Evolutionary conservation across 2,888 invertebrate species (phyloP).

Genomic region (Terebella lapidaria): DNA sequence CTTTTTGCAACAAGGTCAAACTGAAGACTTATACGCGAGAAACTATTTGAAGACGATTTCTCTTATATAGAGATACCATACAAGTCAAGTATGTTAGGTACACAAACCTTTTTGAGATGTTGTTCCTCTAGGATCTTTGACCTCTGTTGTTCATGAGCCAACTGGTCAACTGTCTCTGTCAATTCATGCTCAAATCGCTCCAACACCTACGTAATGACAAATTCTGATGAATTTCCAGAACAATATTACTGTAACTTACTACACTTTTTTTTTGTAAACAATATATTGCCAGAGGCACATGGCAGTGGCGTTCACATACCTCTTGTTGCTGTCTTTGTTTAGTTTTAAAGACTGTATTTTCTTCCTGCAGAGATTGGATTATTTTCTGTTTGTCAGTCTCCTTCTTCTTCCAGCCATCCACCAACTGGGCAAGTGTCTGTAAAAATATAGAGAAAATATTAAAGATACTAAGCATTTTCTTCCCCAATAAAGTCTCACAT

Average conservation of each 20-base stretch:
- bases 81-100: too few relatives aligned
- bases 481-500: too few relatives aligned
- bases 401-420: slow-evolving; percentile 45
- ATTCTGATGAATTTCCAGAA: background rate
- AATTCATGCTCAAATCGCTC: background rate
- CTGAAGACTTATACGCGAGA: too few relatives aligned
- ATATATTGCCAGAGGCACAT: too few relatives aligned
- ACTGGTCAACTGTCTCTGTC: background rate
- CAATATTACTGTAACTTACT: background rate
- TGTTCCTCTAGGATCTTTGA: background rate
- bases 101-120: background rate
- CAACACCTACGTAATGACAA: background rate
- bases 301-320: slow-evolving; percentile 22
- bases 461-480: too few relatives aligned
- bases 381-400: slow-evolving; percentile 40
- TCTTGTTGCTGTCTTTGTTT: slow-evolving; percentile 32
- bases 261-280: too few relatives aligned
- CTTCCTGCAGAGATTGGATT: slow-evolving; percentile 16
- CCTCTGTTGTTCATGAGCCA: background rate
- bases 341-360: slow-evolving; percentile 10
- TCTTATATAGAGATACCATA: too few relatives aligned
- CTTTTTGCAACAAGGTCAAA: too few relatives aligned
- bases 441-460: background rate
- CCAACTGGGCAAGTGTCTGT: slow-evolving; percentile 36
- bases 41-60: too few relatives aligned